Evolutionary conservation across 2,797 vertebrate species (phyloP), one percentile per base, ranked within the genome.

Genomic region (Anableps anableps): DNA sequence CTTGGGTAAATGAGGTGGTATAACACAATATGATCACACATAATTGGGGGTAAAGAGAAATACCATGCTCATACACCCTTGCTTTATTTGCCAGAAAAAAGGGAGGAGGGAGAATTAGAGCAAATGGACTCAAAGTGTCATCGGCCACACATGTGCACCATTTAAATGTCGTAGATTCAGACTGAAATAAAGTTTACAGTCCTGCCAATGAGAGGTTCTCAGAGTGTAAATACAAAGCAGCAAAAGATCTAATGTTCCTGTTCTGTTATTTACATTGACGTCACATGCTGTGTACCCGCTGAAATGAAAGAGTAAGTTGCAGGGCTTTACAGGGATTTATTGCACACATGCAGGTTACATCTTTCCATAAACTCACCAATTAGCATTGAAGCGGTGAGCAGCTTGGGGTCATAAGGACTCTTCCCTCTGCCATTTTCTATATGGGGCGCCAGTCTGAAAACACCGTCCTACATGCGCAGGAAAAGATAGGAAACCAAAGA

Each of bases 351-450:
- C 14, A 9, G 34, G 41, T 38, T 4, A 51, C 29, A 72, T 85
- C 78, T 9, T 16, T 45, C 77, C 50, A 80, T 64, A 58, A 78
- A 94, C 96, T 88, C 93, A 99, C 98, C 98, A 88, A 99, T 95
- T 90, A 99, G 96, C 93, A 98, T 96, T 80, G 98, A 99, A 68
- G 98, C 97, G 41, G 98, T 99, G 90, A 95, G 95, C 84, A 99
- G 92, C 94, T 98, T 99, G 41, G 98, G 98, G 91, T 99, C 98
- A 55, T 99, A 99, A 1, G 98, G 98, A 85, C 98, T 99, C 94
- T 99, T 99, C 53, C 98, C 98, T 76, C 98, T 95, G 77, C 98
- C 98, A 53, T 99, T 99, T 95, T 99, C 98, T 86, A 97, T 94
- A 81, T 96, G 96, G 11, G 97, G 93, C 83, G 96, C 97, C 84